Percentiles rank a stretch among this genome's conserved stretches.
Conservation (phyloP, 2,113 vertebrate genomes). For the Periophthalmodon schlosseri region DNA sequence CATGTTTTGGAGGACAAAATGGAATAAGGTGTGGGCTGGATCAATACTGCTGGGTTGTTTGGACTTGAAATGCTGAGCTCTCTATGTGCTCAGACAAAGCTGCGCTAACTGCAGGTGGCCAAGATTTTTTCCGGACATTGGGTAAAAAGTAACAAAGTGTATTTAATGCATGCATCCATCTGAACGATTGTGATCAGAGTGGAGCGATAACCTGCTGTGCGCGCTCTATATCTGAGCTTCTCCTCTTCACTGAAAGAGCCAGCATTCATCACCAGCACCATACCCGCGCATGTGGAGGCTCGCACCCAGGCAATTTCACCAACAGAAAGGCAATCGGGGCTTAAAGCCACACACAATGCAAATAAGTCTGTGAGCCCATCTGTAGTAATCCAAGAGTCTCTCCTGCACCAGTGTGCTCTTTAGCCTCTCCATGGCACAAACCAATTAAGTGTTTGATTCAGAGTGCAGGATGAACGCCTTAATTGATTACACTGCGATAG, state of each 20-base stretch:
- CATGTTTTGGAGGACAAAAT: conserved; percentile 74
- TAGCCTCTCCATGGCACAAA: conserved; percentile 71
- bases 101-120: conserved; percentile 62
- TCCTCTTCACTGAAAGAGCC: conserved; percentile 41
- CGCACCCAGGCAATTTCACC: conserved; percentile 47
- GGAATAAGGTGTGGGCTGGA: conserved; percentile 69
- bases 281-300: conserved; percentile 46
- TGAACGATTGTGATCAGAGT: conserved; percentile 66
- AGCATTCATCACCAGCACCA: conserved; percentile 46
- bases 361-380: conserved; percentile 62
- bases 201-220: conserved; percentile 49
- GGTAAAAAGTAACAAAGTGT: conserved; percentile 65
- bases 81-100: conserved; percentile 68
- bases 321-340: conserved; percentile 62
- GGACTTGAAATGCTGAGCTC: conserved; percentile 62
- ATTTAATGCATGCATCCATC: conserved; percentile 61
- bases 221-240: conserved; percentile 22
- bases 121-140: conserved; percentile 64
- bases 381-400: conserved; percentile 65
- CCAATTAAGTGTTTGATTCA: conserved; percentile 74
- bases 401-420: conserved; percentile 52
- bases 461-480: conserved; percentile 60
- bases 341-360: conserved; percentile 63
- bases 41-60: conserved; percentile 70
- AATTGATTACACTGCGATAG: conserved; percentile 76